These are phyloP conservation scores for Ostrea denselamellosa DNA, from an alignment of 1,140 invertebrate genomes.

Conservation along the genomic window DNA sequence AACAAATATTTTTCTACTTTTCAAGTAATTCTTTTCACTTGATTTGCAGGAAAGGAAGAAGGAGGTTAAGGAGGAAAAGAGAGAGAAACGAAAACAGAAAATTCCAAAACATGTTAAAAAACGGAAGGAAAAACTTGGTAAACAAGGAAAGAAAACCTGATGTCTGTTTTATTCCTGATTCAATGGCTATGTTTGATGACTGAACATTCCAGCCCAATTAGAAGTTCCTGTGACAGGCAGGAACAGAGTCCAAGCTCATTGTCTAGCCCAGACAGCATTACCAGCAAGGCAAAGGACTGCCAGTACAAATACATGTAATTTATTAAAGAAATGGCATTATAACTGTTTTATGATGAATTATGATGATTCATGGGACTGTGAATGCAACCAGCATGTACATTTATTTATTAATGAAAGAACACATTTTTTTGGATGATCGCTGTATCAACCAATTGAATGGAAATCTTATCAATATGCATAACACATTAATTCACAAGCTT, in stretches of 20 bases:
- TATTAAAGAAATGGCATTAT: too few relatives aligned
- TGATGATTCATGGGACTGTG: neutral
- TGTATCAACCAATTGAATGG: too few relatives aligned
- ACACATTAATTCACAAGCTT: too few relatives aligned
- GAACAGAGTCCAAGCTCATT: conserved; percentile 71
- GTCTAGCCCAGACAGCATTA: conserved; percentile 12
- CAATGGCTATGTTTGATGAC: neutral
- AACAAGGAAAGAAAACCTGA: conserved; percentile 52
- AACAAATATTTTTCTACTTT: too few relatives aligned
- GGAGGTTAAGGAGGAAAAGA: conserved; percentile 85
- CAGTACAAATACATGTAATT: too few relatives aligned
- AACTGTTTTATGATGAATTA: neutral
- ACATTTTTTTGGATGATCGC: too few relatives aligned
- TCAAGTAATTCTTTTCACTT: too few relatives aligned
- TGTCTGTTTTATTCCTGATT: neutral
- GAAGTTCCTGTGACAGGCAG: neutral
- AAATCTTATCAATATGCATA: too few relatives aligned
- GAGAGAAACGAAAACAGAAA: conserved; percentile 94
- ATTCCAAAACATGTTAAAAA: conserved; percentile 98
- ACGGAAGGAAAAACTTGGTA: conserved; percentile 80
- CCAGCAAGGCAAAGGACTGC: neutral
- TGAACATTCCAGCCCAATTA: neutral
- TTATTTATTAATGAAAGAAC: neutral
- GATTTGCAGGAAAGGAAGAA: conserved; percentile 78
- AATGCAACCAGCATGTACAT: neutral